Evolutionary conservation across 2,888 invertebrate genomes (phyloP).

Genomic region (Neuroscelio doddi): DNA sequence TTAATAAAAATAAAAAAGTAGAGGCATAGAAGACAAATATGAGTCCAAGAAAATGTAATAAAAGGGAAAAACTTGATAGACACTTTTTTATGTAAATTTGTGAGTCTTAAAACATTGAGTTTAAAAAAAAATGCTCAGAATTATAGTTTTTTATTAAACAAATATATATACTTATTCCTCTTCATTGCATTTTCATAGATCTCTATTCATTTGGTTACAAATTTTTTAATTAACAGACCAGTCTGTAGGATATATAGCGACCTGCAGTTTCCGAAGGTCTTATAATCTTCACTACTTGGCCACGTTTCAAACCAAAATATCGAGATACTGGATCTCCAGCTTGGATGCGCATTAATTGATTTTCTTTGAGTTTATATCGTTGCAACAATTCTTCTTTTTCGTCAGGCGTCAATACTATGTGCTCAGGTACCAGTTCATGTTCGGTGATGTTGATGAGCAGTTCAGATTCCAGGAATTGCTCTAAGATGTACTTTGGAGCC

Average conservation of each 20-base stretch:
- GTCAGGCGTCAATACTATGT: constrained; percentile 98
- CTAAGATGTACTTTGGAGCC: constrained; percentile 99
- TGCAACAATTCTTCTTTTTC: constrained; percentile 95
- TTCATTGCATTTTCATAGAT: no score
- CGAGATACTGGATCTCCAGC: constrained; percentile 98
- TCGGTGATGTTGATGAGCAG: constrained; percentile 98
- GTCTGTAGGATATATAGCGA: constrained; percentile 96
- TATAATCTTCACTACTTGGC: constrained; percentile 99
- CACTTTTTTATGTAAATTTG: no score
- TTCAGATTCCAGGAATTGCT: constrained; percentile 96
- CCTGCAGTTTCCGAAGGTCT: constrained; percentile 98
- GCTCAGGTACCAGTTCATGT: constrained; percentile 98
- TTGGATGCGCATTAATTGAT: constrained; percentile 99
- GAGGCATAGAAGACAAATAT: no score
- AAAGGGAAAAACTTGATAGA: no score
- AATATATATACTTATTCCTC: not conserved
- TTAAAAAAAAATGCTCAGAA: not conserved
- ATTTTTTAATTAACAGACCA: constrained; percentile 81
- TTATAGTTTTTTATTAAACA: not conserved
- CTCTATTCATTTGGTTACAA: not conserved
- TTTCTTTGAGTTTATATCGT: constrained; percentile 98
- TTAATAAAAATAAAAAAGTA: no score
- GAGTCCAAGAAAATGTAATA: no score
- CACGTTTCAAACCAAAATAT: constrained; percentile 98
- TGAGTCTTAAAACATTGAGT: no score